A percentile compares a stretch with the other conserved stretches of the same genome.
These are phyloP conservation scores for Tyria jacobaeae DNA, from an alignment of 2,888 invertebrate species.

Conservation along the genomic window DNA sequence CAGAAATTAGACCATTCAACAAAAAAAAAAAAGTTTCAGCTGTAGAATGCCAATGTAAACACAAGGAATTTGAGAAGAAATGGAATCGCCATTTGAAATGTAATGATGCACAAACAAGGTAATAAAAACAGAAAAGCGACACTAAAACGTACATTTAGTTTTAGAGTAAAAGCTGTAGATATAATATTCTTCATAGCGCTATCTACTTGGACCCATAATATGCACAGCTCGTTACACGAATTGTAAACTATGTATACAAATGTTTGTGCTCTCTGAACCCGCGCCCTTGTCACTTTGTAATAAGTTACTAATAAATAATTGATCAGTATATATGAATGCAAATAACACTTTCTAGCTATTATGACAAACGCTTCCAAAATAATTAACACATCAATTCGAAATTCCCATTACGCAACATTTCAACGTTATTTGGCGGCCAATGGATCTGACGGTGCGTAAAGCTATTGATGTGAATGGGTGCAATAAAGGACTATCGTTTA, in stretches of 20 bases:
- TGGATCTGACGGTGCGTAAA: slow-evolving; percentile 2
- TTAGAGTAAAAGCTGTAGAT: neutral
- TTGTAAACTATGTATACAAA: neutral
- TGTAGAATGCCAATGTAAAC: neutral
- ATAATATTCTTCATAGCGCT: neutral
- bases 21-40: neutral
- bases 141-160: neutral
- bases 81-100: neutral
- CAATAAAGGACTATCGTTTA: neutral
- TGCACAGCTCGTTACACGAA: neutral
- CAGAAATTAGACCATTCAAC: neutral
- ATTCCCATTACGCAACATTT: neutral
- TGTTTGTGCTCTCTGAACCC: no score
- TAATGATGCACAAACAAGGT: neutral
- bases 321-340: no score
- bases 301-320: no score
- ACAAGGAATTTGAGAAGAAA: neutral
- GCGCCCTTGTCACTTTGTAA: no score
- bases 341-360: no score
- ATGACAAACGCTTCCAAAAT: neutral
- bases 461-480: neutral
- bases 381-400: neutral
- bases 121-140: neutral
- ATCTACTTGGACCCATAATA: neutral
- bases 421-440: neutral